Conservation (phyloP, 2,888 invertebrate species). For the Xestia rhomboidea region DNA sequence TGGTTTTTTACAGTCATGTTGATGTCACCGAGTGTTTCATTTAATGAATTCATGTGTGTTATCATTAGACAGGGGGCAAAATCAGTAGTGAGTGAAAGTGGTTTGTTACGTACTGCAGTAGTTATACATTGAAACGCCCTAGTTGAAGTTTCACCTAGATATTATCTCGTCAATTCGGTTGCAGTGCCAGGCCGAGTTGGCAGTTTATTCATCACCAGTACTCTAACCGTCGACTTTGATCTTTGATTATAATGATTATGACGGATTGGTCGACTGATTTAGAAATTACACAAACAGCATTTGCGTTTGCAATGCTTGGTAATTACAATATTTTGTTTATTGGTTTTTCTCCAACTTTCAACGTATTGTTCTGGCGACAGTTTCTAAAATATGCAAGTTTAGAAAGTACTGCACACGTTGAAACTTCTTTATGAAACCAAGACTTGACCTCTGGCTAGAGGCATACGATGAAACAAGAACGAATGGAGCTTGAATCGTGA, state of each 20-base stretch:
- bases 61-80: conserved; percentile 68
- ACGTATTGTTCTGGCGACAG: conserved; percentile 10
- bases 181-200: conserved; percentile 81
- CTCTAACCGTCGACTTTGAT: conserved; percentile 79
- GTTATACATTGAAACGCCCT: conserved; percentile 73
- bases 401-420: conserved; percentile 26
- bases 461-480: conserved; percentile 10
- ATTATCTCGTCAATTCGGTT: conserved; percentile 77
- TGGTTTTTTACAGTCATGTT: neutral
- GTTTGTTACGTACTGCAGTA: conserved; percentile 75
- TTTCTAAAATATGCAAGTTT: conserved; percentile 29
- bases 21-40: conserved; percentile 16
- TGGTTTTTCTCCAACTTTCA: neutral
- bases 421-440: conserved; percentile 10
- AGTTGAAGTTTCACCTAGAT: conserved; percentile 83
- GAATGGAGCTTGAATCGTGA: conserved; percentile 7
- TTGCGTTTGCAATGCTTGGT: conserved; percentile 39
- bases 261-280: conserved; percentile 69
- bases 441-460: neutral
- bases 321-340: conserved; percentile 33
- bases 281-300: conserved; percentile 65
- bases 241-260: conserved; percentile 74
- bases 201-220: conserved; percentile 76
- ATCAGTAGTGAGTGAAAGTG: conserved; percentile 82
- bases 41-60: conserved; percentile 37